Percentiles rank a stretch among this genome's conserved stretches.
Conservation (phyloP, 1,140 invertebrate genomes). For the Rhyzopertha dominica region DNA sequence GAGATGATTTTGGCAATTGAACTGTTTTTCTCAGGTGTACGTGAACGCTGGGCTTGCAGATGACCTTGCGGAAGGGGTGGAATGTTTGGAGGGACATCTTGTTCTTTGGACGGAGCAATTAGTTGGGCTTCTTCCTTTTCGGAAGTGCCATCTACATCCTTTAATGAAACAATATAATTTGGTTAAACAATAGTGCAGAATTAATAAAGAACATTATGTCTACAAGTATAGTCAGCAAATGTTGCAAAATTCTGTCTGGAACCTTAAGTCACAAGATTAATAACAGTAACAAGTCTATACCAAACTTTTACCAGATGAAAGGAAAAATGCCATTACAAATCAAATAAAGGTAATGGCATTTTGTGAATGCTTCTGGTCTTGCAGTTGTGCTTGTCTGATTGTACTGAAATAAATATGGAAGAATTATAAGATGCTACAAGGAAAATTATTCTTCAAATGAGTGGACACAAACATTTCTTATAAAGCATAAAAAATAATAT, state of each 20-base stretch:
- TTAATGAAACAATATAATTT: conserved; percentile 14
- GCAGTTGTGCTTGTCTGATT: too few species aligned
- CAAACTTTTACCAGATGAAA: neutral
- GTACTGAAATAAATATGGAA: too few species aligned
- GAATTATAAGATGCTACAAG: too few species aligned
- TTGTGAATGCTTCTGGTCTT: neutral
- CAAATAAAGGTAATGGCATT: neutral
- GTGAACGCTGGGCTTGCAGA: conserved; percentile 31
- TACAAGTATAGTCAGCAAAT: too few species aligned
- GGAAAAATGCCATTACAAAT: neutral
- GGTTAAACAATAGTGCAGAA: too few species aligned
- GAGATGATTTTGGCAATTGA: conserved; percentile 44
- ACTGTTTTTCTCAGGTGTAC: conserved; percentile 23
- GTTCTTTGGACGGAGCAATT: conserved; percentile 24
- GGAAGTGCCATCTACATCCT: conserved; percentile 38
- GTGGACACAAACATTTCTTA: too few species aligned
- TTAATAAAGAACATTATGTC: too few species aligned
- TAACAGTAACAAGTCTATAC: too few species aligned
- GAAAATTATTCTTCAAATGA: too few species aligned
- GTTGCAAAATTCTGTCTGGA: too few species aligned
- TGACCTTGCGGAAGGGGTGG: conserved; percentile 44
- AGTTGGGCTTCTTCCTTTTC: conserved; percentile 31
- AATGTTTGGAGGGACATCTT: conserved; percentile 38
- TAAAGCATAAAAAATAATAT: too few species aligned
- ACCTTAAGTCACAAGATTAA: too few species aligned